A percentile compares a stretch with the other conserved stretches of the same genome.
Conservation (phyloP, 1,140 invertebrate genomes). For the Drosophila sp. region DNA sequence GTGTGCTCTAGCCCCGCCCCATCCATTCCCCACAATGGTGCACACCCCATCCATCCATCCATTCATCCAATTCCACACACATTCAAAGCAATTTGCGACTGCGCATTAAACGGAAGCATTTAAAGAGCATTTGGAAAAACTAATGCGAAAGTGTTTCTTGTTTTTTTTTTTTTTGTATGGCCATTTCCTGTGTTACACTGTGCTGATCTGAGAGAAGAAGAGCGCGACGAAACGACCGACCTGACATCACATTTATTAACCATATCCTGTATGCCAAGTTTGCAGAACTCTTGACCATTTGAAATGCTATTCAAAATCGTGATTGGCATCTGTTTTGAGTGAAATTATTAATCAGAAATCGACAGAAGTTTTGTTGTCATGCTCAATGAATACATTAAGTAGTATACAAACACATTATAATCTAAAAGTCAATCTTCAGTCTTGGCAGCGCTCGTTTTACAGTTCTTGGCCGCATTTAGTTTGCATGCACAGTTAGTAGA, state of each 20-base stretch:
- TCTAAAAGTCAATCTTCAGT: neutral
- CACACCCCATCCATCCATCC: neutral
- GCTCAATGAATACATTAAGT: neutral
- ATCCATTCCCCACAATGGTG: neutral
- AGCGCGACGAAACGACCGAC: neutral
- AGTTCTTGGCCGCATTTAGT: constrained; percentile 8
- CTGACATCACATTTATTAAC: neutral
- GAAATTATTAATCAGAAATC: neutral
- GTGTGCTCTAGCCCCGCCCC: neutral
- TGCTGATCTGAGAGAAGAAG: constrained; percentile 7
- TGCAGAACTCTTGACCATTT: neutral
- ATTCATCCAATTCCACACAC: neutral
- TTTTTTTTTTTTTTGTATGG: neutral
- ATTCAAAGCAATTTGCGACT: constrained; percentile 41
- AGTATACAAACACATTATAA: neutral
- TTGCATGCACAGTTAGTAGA: constrained; percentile 3
- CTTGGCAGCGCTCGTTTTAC: neutral
- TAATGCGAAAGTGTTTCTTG: constrained; percentile 40
- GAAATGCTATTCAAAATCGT: too few relatives aligned
- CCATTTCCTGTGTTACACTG: neutral
- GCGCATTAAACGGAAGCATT: constrained; percentile 55
- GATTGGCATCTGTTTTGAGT: too few relatives aligned
- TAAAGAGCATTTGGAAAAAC: constrained; percentile 41
- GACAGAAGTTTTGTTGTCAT: neutral
- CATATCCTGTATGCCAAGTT: constrained; percentile 1